phyloP scores from a whole-genome alignment of 53 echinoderm and acorn worm species.

The Stichopus horrens region DNA sequence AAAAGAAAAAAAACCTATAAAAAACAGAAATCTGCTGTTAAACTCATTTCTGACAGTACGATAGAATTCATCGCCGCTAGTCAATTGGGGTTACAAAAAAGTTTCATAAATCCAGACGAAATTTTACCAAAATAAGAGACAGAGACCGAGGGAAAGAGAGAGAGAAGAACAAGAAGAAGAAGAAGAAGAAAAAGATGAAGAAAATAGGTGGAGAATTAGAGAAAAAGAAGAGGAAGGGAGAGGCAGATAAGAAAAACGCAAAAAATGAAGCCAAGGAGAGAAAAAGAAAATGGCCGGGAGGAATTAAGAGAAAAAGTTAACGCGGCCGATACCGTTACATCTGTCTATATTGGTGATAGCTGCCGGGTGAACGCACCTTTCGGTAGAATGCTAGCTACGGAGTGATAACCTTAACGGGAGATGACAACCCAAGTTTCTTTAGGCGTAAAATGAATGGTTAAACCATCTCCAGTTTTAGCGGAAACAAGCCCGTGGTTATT shows the following conservation, averaged over 20 bases:
- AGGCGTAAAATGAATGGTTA: constrained; percentile 45
- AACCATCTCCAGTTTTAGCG: constrained; percentile 36
- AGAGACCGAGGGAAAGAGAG: not conserved
- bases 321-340: constrained; percentile 25
- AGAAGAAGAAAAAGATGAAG: not conserved
- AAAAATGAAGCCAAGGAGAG: not conserved
- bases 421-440: constrained; percentile 41
- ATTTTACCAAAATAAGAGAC: not conserved
- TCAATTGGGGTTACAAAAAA: constrained; percentile 29
- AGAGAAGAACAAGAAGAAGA: not conserved
- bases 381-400: not conserved
- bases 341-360: constrained; percentile 25
- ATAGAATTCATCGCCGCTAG: constrained; percentile 18
- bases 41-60: constrained; percentile 6
- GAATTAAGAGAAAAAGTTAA: constrained; percentile 34
- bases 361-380: constrained; percentile 42
- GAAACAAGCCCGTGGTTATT: constrained; percentile 41
- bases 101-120: constrained; percentile 29
- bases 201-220: not conserved
- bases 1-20: not conserved
- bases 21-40: constrained; percentile 10
- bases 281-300: not conserved
- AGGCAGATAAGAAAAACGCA: not conserved
- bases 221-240: not conserved
- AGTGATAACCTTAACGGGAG: constrained; percentile 28